A percentile compares a stretch with the other conserved stretches of the same genome.
phyloP scores from a whole-genome alignment of 2,113 vertebrate species.

The Phalacrocorax aristotelis region DNA sequence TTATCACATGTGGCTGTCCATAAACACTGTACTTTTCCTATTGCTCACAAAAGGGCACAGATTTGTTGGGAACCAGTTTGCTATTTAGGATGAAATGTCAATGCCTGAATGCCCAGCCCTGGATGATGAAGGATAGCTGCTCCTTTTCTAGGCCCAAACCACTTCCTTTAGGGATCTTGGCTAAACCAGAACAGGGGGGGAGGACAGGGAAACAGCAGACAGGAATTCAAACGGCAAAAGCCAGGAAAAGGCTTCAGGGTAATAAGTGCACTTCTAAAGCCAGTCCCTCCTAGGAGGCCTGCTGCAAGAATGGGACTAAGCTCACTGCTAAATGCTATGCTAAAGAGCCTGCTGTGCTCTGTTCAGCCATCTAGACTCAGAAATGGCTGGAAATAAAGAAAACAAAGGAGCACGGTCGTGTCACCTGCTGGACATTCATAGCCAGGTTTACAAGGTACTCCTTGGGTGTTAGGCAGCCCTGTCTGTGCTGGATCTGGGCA shows the following conservation, averaged over 20 bases:
- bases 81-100: neutral
- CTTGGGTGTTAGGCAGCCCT: slow-evolving; percentile 77
- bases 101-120: neutral
- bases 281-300: neutral
- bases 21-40: neutral
- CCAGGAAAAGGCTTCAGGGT: neutral
- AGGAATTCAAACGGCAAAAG: neutral
- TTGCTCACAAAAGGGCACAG: neutral
- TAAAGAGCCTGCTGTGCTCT: neutral
- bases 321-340: neutral
- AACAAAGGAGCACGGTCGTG: rapidly evolving
- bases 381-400: neutral
- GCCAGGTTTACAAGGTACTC: slow-evolving; percentile 81
- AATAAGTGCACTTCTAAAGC: neutral
- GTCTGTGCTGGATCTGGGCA: slow-evolving; percentile 80
- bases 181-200: neutral
- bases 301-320: neutral
- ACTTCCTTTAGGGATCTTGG: neutral
- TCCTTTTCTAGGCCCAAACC: neutral
- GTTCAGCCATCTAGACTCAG: neutral
- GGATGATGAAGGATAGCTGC: neutral
- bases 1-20: neutral
- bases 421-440: slow-evolving; percentile 86
- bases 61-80: neutral
- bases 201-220: neutral